A percentile compares a stretch with the other conserved stretches of the same genome.
Conservation (phyloP, 2,113 vertebrate genomes). For the Naja naja region DNA sequence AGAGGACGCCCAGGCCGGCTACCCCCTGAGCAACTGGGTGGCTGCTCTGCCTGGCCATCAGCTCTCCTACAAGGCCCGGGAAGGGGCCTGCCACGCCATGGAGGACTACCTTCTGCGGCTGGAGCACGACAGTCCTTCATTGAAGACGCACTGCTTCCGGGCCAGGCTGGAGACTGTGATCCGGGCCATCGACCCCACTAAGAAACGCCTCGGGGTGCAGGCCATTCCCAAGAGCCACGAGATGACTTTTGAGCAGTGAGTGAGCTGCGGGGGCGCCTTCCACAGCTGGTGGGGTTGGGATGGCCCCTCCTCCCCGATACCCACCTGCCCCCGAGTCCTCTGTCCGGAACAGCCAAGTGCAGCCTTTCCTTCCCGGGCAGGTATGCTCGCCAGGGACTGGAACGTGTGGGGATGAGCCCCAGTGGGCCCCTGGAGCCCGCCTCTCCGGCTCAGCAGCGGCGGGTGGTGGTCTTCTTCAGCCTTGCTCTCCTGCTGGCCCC, state of each 20-base stretch:
- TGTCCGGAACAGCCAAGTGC: background rate
- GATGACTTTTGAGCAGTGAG: constrained; percentile 85
- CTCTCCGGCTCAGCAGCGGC: constrained; percentile 72
- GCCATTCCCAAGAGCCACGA: constrained; percentile 78
- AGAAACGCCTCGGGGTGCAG: constrained; percentile 80
- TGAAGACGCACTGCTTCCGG: constrained; percentile 84
- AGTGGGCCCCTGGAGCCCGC: constrained; percentile 54
- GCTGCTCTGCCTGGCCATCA: constrained; percentile 65
- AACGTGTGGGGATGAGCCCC: constrained; percentile 77
- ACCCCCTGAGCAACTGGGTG: constrained; percentile 85
- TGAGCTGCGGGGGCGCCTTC: background rate
- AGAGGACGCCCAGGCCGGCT: constrained; percentile 65
- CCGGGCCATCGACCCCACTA: constrained; percentile 62
- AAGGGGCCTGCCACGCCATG: constrained; percentile 86
- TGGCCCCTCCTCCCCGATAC: background rate
- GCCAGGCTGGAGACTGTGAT: constrained; percentile 84
- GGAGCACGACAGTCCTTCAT: constrained; percentile 44
- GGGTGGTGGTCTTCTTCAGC: constrained; percentile 87
- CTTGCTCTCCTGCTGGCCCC: constrained; percentile 84
- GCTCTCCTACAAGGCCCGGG: constrained; percentile 86
- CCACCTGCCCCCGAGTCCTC: too few species aligned
- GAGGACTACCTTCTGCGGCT: constrained; percentile 80
- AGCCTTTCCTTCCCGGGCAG: constrained; percentile 30
- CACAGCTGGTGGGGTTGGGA: background rate
- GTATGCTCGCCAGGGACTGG: constrained; percentile 80